Conservation (phyloP, 2,888 invertebrate genomes). For the Drosophila vallismaia region DNA sequence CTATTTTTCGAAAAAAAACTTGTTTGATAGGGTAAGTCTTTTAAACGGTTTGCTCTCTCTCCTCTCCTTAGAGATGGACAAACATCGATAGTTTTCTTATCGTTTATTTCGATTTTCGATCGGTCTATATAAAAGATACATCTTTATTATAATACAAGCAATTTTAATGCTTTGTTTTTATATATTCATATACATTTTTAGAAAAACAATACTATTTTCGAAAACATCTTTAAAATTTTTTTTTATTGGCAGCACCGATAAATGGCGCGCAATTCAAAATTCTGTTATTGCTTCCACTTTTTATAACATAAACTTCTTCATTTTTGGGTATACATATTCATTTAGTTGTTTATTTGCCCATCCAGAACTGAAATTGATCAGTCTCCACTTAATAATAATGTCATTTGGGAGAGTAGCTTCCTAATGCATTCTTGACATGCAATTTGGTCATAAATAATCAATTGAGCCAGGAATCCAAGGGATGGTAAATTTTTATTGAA, state of each 20-base stretch:
- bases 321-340: not conserved
- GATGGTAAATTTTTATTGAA: not conserved
- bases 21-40: constrained; percentile 1
- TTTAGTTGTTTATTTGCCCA: not conserved
- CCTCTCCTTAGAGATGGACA: not conserved
- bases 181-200: not conserved
- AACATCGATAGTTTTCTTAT: not conserved
- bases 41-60: not conserved
- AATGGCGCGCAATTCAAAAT: not conserved
- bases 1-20: not conserved
- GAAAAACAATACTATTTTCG: not conserved
- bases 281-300: not conserved
- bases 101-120: not conserved
- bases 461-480: not conserved
- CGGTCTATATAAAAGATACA: too few species aligned
- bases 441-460: constrained; percentile 3
- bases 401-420: not conserved
- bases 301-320: not conserved
- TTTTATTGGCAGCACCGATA: not conserved
- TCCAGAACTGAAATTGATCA: not conserved
- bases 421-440: constrained; percentile 2
- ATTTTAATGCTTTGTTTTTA: not conserved
- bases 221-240: not conserved
- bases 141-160: too few species aligned
- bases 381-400: not conserved